These are phyloP conservation scores for Eupithecia centaureata DNA, from an alignment of 2,888 invertebrate species.

Conservation along the genomic window DNA sequence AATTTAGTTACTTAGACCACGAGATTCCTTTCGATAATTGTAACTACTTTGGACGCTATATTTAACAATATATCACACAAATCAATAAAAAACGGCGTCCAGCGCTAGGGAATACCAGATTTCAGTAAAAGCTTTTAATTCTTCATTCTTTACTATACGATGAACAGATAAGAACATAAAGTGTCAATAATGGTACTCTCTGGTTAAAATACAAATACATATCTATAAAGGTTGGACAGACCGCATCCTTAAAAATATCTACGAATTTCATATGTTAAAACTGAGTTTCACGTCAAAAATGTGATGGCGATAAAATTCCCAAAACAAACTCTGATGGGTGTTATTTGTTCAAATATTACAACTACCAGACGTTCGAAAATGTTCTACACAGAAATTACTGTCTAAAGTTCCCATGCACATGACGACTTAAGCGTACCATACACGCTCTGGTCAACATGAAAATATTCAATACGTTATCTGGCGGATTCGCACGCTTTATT, in stretches of 20 bases:
- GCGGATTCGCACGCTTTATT: too few relatives aligned
- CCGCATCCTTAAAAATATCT: background rate
- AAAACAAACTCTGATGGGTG: background rate
- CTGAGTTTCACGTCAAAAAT: background rate
- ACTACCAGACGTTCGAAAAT: background rate
- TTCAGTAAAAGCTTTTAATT: background rate
- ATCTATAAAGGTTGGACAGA: background rate
- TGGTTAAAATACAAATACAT: background rate
- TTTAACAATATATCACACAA: background rate
- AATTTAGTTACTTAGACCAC: too few relatives aligned
- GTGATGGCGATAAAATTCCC: background rate
- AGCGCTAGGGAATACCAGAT: slow-evolving; percentile 8
- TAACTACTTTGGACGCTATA: slow-evolving; percentile 17
- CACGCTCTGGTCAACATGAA: background rate
- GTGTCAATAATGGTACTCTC: background rate
- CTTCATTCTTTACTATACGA: background rate
- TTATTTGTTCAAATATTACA: background rate
- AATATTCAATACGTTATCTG: background rate
- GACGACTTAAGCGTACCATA: background rate
- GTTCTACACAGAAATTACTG: background rate
- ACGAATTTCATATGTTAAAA: background rate
- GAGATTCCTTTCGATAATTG: slow-evolving; percentile 14
- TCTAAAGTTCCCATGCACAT: background rate
- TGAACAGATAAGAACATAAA: background rate
- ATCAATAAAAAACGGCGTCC: slow-evolving; percentile 12